Evolutionary conservation across 2,888 invertebrate species (phyloP).

Genomic region (Tupiocoris notatus): DNA sequence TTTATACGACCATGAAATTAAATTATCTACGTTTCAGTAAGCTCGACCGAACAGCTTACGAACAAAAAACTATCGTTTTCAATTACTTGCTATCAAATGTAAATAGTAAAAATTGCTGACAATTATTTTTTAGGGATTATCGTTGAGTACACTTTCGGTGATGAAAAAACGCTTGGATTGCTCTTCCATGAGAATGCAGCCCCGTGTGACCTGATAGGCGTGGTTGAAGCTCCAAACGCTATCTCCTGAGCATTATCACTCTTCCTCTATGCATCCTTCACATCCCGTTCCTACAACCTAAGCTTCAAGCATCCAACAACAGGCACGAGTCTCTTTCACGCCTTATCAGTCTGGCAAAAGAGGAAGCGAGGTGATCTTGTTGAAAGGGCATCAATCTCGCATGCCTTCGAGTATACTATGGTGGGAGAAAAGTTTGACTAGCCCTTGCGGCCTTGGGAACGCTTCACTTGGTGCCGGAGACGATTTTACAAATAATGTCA

Average conservation of each 20-base stretch:
- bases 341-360: background rate
- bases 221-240: slow-evolving; percentile 6
- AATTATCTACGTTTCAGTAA: too few relatives aligned
- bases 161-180: slow-evolving; percentile 13
- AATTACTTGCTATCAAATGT: too few relatives aligned
- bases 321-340: background rate
- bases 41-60: too few relatives aligned
- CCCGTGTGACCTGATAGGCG: background rate
- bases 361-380: background rate
- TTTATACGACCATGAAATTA: too few relatives aligned
- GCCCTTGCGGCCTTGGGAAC: background rate
- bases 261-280: background rate
- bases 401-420: background rate
- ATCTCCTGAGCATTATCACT: slow-evolving; percentile 25
- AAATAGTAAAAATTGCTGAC: too few relatives aligned
- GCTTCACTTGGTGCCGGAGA: too few relatives aligned
- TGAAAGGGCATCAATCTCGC: background rate
- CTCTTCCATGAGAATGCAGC: slow-evolving; percentile 29
- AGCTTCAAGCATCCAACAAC: background rate
- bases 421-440: background rate
- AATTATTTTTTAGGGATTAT: too few relatives aligned
- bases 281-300: background rate
- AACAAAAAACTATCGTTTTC: too few relatives aligned
- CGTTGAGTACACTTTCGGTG: too few relatives aligned
- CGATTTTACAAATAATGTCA: too few relatives aligned